Conservation (phyloP, 2,113 vertebrate genomes). For the Phalacrocorax pelagicus region DNA sequence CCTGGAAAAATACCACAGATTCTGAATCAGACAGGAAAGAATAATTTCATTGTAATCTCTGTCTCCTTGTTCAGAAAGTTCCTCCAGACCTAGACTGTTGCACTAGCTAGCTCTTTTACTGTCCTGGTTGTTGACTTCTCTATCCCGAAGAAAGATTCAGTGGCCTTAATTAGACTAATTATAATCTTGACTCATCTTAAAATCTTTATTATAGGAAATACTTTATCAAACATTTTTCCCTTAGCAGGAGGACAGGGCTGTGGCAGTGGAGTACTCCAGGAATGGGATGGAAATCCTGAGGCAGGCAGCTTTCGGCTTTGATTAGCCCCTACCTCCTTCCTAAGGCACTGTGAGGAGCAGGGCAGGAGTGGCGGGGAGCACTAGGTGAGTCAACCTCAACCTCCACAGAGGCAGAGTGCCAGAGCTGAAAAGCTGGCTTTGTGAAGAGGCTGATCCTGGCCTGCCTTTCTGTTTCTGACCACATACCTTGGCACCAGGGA, state of each 20-base stretch:
- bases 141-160: background rate
- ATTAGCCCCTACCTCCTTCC: background rate
- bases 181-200: background rate
- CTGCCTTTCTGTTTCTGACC: background rate
- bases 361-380: background rate
- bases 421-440: background rate
- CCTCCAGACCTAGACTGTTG: background rate
- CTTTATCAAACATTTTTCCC: background rate
- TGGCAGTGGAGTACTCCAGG: background rate
- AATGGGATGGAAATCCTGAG: background rate
- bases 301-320: background rate
- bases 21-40: background rate
- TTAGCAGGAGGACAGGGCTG: background rate
- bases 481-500: constrained; percentile 85
- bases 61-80: background rate
- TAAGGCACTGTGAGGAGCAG: background rate
- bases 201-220: background rate
- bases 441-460: background rate
- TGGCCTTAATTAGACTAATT: background rate
- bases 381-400: background rate
- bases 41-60: background rate
- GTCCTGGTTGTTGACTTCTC: background rate
- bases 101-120: background rate
- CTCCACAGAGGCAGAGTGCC: background rate
- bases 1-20: background rate